These are phyloP conservation scores for Diarsia brunnea DNA, from an alignment of 2,888 invertebrate genomes.

Conservation along the genomic window DNA sequence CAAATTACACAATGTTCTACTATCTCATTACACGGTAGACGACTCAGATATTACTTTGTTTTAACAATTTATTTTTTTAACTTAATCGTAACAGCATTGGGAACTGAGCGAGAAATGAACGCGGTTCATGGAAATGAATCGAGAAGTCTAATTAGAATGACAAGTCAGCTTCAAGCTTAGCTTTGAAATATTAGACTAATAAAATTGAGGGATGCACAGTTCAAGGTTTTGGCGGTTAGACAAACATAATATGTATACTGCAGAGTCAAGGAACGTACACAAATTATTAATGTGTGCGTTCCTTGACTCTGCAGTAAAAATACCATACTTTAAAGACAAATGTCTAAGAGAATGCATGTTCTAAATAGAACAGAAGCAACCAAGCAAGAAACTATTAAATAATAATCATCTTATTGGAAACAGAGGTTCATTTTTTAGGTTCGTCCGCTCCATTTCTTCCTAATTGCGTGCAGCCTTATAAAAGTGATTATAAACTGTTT, in stretches of 20 bases:
- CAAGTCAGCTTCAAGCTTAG: not conserved
- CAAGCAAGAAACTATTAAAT: slow-evolving; percentile 10
- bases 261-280: not conserved
- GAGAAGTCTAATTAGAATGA: not conserved
- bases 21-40: slow-evolving; percentile 59
- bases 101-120: slow-evolving; percentile 33
- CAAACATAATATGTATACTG: not conserved
- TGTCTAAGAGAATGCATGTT: not conserved
- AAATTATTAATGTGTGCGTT: not conserved
- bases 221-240: not conserved
- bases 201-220: not conserved
- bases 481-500: slow-evolving; percentile 44
- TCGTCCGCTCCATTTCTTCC: slow-evolving; percentile 51
- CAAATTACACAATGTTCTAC: slow-evolving; percentile 30
- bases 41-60: slow-evolving; percentile 52
- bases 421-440: slow-evolving; percentile 2
- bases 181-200: not conserved
- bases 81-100: slow-evolving; percentile 31
- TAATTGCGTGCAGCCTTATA: slow-evolving; percentile 47
- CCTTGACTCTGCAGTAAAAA: too few relatives aligned
- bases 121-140: not conserved
- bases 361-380: not conserved
- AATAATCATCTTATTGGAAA: slow-evolving; percentile 36
- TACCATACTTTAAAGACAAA: not conserved
- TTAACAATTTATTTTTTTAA: slow-evolving; percentile 44